Percentiles rank a stretch among this genome's conserved stretches.
Evolutionary conservation across 2,797 vertebrate species (phyloP).

Genomic region (Rachycentron canadum): DNA sequence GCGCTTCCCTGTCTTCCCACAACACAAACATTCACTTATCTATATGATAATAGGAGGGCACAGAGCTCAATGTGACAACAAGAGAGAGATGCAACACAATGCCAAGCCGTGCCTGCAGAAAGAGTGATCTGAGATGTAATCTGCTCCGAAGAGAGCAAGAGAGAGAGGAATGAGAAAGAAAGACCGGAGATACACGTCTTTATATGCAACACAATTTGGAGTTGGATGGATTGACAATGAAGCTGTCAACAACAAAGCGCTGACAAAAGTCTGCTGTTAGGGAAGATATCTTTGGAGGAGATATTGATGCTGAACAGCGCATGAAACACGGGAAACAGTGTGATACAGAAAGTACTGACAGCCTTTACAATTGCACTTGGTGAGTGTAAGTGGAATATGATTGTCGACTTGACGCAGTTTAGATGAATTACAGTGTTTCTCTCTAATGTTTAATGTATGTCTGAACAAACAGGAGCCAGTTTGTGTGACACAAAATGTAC

Average conservation of each 20-base stretch:
- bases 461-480: conserved; percentile 33
- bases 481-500: conserved; percentile 6
- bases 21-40: conserved; percentile 83
- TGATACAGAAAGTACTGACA: conserved; percentile 56
- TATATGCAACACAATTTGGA: conserved; percentile 60
- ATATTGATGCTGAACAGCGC: conserved; percentile 43
- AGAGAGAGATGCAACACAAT: conserved; percentile 71
- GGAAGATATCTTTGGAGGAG: conserved; percentile 42
- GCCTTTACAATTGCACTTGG: conserved; percentile 35
- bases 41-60: conserved; percentile 84
- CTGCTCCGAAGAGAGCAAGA: conserved; percentile 66
- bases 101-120: conserved; percentile 65
- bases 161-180: conserved; percentile 35
- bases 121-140: conserved; percentile 80
- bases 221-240: conserved; percentile 72
- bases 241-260: conserved; percentile 68
- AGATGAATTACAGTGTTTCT: conserved; percentile 47
- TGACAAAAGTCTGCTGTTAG: conserved; percentile 67
- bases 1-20: conserved; percentile 50
- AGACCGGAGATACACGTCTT: conserved; percentile 64
- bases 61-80: conserved; percentile 70
- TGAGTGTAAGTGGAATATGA: conserved; percentile 51
- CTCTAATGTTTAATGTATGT: conserved; percentile 41
- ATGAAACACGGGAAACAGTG: conserved; percentile 43
- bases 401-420: conserved; percentile 34